Percentiles rank a stretch among this genome's conserved stretches.
Conservation (phyloP, 2,113 vertebrate genomes). For the Suricata suricatta region DNA sequence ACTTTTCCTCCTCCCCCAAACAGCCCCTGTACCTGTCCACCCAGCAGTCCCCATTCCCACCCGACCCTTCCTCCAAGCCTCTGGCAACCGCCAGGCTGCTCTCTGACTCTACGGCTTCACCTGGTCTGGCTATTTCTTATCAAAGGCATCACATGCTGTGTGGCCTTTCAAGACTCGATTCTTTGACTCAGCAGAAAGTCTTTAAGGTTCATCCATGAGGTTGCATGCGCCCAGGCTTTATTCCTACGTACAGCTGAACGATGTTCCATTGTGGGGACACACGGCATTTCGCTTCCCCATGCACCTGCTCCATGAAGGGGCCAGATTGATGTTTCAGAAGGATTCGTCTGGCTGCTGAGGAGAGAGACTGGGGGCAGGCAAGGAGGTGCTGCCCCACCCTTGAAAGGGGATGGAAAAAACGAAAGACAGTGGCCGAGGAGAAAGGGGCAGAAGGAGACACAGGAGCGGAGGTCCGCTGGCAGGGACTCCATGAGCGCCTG, state of each 20-base stretch:
- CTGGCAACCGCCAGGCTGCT: too few relatives aligned
- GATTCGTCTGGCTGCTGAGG: background rate
- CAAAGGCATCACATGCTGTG: too few relatives aligned
- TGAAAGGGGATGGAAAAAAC: background rate
- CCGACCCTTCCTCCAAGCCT: too few relatives aligned
- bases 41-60: accelerated
- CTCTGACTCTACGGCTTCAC: background rate
- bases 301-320: background rate
- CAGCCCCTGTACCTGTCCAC: background rate
- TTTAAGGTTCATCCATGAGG: accelerated
- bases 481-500: background rate
- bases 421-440: accelerated
- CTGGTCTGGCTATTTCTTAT: background rate
- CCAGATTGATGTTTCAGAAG: background rate
- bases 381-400: background rate
- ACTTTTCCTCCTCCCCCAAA: background rate
- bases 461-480: background rate
- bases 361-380: background rate
- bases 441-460: background rate
- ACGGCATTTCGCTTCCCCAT: background rate
- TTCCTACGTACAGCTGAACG: background rate
- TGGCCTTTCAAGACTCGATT: background rate
- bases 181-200: background rate
- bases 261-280: background rate
- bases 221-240: accelerated